Conservation (phyloP, 2,888 invertebrate genomes). For the Xanthostigma xanthostigma region DNA sequence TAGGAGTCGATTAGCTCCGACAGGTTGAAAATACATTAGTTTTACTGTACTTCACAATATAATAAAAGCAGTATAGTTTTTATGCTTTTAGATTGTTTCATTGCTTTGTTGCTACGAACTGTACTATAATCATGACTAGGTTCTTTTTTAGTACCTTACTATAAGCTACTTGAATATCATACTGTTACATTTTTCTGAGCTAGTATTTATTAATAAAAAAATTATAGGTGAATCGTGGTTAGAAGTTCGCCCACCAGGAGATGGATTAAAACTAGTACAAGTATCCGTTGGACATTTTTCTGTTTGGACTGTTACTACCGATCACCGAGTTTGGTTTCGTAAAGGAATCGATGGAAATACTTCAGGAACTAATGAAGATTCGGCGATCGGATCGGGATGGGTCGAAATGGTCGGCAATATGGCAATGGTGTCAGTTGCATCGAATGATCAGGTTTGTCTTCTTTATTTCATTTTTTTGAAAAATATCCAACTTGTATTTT, state of each 20-base stretch:
- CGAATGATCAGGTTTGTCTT: constrained; percentile 55
- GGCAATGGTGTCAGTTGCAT: constrained; percentile 67
- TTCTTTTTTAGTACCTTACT: no score
- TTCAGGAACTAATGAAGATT: constrained; percentile 55
- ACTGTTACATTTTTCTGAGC: background rate
- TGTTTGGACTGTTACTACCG: constrained; percentile 67
- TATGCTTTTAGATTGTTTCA: background rate
- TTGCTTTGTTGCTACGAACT: no score
- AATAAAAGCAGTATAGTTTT: background rate
- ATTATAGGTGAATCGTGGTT: constrained; percentile 56
- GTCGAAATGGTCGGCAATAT: constrained; percentile 80
- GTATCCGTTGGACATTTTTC: constrained; percentile 70
- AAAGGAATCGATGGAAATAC: constrained; percentile 56
- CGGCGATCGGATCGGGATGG: constrained; percentile 74
- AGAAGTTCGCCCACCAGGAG: constrained; percentile 60
- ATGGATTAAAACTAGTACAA: constrained; percentile 53
- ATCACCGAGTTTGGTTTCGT: constrained; percentile 77
- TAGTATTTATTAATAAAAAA: constrained; percentile 5
- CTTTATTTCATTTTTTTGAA: background rate
- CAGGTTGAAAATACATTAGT: no score
- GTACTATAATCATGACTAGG: no score
- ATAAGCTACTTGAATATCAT: no score
- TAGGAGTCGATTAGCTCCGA: no score
- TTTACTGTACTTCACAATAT: no score
- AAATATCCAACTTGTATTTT: background rate